A percentile compares a stretch with the other conserved stretches of the same genome.
phyloP scores from a whole-genome alignment of 2,113 vertebrate genomes.

The Tachysurus fulvidraco region DNA sequence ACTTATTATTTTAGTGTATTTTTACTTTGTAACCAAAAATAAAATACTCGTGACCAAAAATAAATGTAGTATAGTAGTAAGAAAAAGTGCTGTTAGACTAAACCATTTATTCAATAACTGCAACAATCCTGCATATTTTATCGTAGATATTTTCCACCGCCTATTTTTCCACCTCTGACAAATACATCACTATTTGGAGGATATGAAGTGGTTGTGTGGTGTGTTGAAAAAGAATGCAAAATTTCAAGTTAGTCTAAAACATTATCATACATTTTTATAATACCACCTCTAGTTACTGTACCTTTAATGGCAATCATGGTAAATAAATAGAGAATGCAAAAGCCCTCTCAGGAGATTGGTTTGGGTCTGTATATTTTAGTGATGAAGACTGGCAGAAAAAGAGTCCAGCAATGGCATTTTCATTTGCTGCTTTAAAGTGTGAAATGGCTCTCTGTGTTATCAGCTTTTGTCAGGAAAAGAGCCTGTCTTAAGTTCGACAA shows the following conservation, averaged over 20 bases:
- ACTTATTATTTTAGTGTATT: too few relatives aligned
- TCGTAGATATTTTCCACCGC: background rate
- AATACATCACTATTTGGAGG: background rate
- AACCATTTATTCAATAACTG: background rate
- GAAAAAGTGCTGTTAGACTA: background rate
- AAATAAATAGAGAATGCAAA: background rate
- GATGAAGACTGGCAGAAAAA: conserved; percentile 38
- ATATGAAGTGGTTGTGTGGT: background rate
- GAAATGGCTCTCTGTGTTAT: conserved; percentile 40
- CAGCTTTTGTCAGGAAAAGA: conserved; percentile 35
- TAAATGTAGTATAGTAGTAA: background rate
- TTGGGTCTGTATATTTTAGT: background rate
- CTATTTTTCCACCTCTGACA: background rate
- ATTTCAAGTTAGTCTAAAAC: background rate
- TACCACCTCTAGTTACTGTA: background rate
- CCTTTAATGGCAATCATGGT: background rate
- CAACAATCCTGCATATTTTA: background rate
- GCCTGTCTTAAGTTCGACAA: conserved; percentile 50
- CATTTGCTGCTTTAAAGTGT: conserved; percentile 48
- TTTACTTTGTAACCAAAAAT: too few relatives aligned
- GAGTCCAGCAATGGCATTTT: conserved; percentile 35
- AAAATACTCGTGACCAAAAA: background rate
- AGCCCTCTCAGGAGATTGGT: background rate
- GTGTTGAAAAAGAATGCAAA: background rate
- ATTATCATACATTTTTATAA: background rate